A percentile compares a stretch with the other conserved stretches of the same genome.
Evolutionary conservation across 37 sponge, comb jelly and placozoan genomes (phyloP).

Genomic region (Geodia barretti): DNA sequence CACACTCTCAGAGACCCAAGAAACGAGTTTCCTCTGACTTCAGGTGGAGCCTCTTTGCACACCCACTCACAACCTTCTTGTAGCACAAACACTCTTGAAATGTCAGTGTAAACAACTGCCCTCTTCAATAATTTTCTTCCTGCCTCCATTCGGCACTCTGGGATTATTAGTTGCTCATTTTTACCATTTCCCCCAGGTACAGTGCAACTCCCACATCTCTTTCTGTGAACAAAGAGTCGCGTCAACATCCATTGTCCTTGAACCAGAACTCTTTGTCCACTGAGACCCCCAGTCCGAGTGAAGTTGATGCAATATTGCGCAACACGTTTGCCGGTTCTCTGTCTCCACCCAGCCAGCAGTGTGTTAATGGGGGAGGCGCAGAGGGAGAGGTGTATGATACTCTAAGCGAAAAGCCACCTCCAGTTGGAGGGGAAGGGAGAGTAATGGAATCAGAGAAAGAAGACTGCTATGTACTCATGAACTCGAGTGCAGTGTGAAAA

Average conservation of each 20-base stretch:
- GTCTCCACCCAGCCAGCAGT: not conserved
- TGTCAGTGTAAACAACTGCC: no score
- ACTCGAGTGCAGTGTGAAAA: not conserved
- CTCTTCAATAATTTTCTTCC: not conserved
- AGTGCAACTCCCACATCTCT: not conserved
- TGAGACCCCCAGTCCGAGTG: not conserved
- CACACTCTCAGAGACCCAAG: not conserved
- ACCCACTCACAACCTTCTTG: no score
- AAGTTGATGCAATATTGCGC: not conserved
- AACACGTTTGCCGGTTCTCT: not conserved
- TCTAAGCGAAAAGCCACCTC: not conserved
- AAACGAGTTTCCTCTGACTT: not conserved
- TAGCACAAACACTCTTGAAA: no score
- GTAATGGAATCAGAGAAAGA: not conserved
- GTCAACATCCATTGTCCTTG: not conserved
- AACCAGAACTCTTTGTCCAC: not conserved
- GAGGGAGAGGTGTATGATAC: not conserved
- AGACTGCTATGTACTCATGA: not conserved
- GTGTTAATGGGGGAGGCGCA: not conserved
- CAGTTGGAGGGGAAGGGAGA: not conserved
- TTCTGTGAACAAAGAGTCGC: not conserved
- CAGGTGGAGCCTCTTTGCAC: no score
- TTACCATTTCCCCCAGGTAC: no score
- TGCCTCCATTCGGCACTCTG: no score
- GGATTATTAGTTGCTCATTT: no score